A percentile compares a stretch with the other conserved stretches of the same genome.
Conservation (phyloP, 2,113 vertebrate species). For the Phaethornis superciliosus region DNA sequence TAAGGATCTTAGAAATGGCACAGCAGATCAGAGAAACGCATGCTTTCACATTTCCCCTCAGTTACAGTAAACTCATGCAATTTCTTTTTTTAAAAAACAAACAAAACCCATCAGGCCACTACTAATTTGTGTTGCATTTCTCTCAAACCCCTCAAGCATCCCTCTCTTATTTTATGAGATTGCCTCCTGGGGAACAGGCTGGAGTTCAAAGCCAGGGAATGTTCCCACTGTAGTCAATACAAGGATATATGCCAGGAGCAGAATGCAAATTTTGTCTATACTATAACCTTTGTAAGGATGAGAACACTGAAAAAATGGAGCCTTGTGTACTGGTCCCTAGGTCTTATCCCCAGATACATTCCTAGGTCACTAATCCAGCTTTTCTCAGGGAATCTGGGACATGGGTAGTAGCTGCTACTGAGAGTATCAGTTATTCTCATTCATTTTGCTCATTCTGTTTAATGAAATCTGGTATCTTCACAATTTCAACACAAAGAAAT, state of each 20-base stretch:
- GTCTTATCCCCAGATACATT: not conserved
- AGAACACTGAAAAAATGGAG: not conserved
- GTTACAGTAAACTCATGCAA: conserved; percentile 1
- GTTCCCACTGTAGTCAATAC: conserved; percentile 15
- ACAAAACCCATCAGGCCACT: conserved; percentile 12
- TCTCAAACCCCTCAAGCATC: not conserved
- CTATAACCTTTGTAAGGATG: not conserved
- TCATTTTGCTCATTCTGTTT: not conserved
- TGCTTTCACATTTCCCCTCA: not conserved
- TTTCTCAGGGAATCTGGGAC: conserved; percentile 7
- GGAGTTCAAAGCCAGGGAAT: conserved; percentile 44
- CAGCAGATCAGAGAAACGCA: not conserved
- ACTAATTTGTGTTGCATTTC: not conserved
- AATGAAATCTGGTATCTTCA: not conserved
- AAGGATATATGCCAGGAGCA: not conserved
- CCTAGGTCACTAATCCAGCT: not conserved
- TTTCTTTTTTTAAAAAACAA: conserved; percentile 17
- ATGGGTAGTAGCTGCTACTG: not conserved
- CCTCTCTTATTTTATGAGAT: conserved; percentile 22
- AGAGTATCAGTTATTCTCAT: not conserved
- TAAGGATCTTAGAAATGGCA: not conserved
- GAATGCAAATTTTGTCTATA: not conserved
- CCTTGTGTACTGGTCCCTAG: not conserved
- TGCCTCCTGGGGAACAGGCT: not conserved
- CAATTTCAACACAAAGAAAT: not conserved